phyloP scores from a whole-genome alignment of 2,888 invertebrate species.

The Steinernema carpocapsae region DNA sequence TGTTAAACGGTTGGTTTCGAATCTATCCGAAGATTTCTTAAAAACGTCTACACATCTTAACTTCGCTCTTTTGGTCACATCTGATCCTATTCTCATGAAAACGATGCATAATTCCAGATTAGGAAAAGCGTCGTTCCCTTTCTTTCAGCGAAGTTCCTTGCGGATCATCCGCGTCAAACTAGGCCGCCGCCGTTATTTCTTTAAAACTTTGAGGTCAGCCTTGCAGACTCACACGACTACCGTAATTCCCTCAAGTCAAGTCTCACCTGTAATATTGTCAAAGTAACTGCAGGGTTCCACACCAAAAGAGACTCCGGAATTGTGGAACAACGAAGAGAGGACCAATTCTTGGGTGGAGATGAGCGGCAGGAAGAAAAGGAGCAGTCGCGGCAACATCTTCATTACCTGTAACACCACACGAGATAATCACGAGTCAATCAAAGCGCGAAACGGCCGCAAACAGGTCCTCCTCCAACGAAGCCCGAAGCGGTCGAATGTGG shows the following conservation, averaged over 20 bases:
- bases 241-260: background rate
- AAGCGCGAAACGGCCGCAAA: background rate
- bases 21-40: no score
- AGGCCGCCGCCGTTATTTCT: background rate
- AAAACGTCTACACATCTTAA: no score
- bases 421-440: background rate
- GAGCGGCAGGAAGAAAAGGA: conserved; percentile 12
- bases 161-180: background rate
- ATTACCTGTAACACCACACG: background rate
- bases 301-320: conserved; percentile 28
- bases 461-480: conserved; percentile 14
- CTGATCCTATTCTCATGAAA: no score
- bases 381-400: background rate
- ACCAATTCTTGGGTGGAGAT: conserved; percentile 24
- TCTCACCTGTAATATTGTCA: conserved; percentile 50
- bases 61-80: no score
- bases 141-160: background rate
- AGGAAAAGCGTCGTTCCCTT: background rate
- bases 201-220: background rate
- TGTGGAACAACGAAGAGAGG: conserved; percentile 28
- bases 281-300: conserved; percentile 49
- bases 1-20: no score
- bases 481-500: conserved; percentile 6
- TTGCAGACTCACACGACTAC: background rate
- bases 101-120: background rate